phyloP scores from a whole-genome alignment of 2,113 vertebrate species.

The Plecturocebus donacophilus region DNA sequence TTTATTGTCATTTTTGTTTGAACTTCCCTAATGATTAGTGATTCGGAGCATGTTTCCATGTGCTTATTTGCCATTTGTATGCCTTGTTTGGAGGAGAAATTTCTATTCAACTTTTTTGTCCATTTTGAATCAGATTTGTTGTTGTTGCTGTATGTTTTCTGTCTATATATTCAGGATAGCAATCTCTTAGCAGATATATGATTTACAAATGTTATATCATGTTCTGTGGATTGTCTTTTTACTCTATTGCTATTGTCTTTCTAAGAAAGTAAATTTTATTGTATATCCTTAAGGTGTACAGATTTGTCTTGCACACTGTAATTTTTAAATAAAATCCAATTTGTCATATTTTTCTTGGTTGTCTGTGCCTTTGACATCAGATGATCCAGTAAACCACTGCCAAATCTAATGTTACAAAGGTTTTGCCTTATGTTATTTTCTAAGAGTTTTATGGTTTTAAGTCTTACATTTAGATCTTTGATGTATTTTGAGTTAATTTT shows the following conservation, averaged over 20 bases:
- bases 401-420: background rate
- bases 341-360: background rate
- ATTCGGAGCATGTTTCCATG: background rate
- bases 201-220: background rate
- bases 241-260: background rate
- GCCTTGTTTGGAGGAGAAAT: background rate
- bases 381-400: background rate
- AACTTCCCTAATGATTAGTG: background rate
- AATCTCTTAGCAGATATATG: background rate
- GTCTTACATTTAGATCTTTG: background rate
- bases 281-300: background rate
- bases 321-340: background rate
- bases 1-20: background rate
- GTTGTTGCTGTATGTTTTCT: background rate
- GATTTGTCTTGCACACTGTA: background rate
- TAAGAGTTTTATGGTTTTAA: background rate
- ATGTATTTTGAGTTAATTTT: background rate
- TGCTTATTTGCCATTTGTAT: background rate
- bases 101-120: background rate
- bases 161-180: background rate
- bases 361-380: background rate
- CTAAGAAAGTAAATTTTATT: background rate
- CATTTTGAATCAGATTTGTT: background rate
- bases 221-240: background rate
- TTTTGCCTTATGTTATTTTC: background rate